Conservation (phyloP, 2,888 invertebrate genomes). For the Chloroclysta siterata region DNA sequence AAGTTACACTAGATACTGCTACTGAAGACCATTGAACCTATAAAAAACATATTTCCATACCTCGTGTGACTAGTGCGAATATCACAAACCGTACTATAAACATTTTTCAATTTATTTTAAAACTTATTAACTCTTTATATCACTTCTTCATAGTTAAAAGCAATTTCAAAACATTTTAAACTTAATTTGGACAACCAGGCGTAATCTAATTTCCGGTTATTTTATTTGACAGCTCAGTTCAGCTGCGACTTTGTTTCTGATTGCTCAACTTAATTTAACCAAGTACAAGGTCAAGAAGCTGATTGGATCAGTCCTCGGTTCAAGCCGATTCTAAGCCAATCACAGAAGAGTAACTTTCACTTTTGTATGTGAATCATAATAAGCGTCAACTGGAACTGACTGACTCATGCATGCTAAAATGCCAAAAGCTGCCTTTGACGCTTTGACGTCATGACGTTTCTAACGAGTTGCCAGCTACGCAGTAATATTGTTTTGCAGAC, state of each 20-base stretch:
- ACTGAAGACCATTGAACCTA: constrained; percentile 2
- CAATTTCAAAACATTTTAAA: constrained; percentile 54
- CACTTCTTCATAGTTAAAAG: constrained; percentile 44
- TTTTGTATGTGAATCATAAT: constrained; percentile 42
- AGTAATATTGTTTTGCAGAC: too few species aligned
- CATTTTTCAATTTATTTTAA: constrained; percentile 54
- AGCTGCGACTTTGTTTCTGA: constrained; percentile 37
- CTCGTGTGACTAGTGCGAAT: constrained; percentile 57
- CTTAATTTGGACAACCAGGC: constrained; percentile 40
- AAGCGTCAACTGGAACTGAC: not conserved
- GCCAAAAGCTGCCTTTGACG: too few species aligned
- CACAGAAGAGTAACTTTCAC: constrained; percentile 59
- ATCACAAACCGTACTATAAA: constrained; percentile 58
- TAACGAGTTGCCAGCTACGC: too few species aligned
- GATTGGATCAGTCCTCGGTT: constrained; percentile 48
- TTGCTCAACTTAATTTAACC: constrained; percentile 23
- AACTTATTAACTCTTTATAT: constrained; percentile 28
- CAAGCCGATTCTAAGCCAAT: constrained; percentile 50
- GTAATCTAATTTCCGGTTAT: constrained; percentile 53
- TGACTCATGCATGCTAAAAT: not conserved
- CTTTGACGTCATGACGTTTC: too few species aligned
- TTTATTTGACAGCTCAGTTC: constrained; percentile 59
- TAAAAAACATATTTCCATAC: constrained; percentile 45
- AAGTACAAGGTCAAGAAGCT: constrained; percentile 44
- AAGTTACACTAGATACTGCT: constrained; percentile 51